Conservation (phyloP, 2,888 invertebrate genomes). For the Electrophaes corylata region DNA sequence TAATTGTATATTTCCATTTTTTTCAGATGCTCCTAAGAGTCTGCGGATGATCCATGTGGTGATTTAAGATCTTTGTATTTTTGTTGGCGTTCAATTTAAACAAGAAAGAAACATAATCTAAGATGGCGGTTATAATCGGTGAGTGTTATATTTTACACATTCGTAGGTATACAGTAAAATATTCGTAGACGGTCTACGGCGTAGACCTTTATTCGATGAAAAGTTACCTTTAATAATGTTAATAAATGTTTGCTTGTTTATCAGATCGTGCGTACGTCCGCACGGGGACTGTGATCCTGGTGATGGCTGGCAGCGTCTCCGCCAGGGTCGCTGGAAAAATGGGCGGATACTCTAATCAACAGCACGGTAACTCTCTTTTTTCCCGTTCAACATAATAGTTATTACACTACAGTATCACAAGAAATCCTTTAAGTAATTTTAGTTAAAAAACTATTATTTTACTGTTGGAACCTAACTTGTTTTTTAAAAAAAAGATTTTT, state of each 20-base stretch:
- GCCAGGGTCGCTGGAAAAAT: constrained; percentile 92
- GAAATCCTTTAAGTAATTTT: too few species aligned
- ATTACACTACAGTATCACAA: too few species aligned
- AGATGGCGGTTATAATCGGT: constrained; percentile 56
- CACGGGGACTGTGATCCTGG: constrained; percentile 64
- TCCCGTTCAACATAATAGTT: too few species aligned
- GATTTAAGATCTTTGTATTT: constrained; percentile 26
- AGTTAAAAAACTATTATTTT: too few species aligned
- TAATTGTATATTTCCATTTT: constrained; percentile 8
- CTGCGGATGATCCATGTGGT: constrained; percentile 30
- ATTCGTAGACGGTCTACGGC: constrained; percentile 1
- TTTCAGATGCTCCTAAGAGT: constrained; percentile 40
- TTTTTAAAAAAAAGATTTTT: too few species aligned
- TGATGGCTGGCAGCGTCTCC: constrained; percentile 81
- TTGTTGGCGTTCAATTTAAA: not conserved
- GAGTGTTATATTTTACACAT: constrained; percentile 25
- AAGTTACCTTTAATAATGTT: too few species aligned
- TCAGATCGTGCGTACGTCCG: constrained; percentile 60
- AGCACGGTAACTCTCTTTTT: constrained; percentile 84
- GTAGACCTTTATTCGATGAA: not conserved
- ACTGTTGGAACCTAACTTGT: too few species aligned
- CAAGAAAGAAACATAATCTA: constrained; percentile 26
- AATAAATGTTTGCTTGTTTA: constrained; percentile 14
- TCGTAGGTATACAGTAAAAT: not conserved
- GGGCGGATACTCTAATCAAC: constrained; percentile 89